phyloP scores from a whole-genome alignment of 2,797 vertebrate genomes.

The Sebastiscus albofasciatus region DNA sequence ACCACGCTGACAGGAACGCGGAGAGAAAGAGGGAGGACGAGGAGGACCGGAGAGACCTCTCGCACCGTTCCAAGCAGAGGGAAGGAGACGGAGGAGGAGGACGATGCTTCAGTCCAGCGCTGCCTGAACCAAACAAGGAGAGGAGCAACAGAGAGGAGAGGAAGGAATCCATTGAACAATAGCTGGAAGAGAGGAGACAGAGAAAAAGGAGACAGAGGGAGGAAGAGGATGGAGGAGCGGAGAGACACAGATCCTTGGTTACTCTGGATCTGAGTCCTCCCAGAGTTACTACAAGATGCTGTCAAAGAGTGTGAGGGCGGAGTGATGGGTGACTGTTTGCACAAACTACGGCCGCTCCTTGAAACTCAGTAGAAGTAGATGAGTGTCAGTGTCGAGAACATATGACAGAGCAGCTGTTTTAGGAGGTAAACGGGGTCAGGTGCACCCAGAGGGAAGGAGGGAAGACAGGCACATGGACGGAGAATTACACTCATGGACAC shows the following conservation, averaged over 20 bases:
- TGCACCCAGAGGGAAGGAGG: slow-evolving; percentile 29
- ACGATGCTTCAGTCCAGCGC: slow-evolving; percentile 39
- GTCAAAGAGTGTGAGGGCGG: slow-evolving; percentile 50
- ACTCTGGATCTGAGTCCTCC: slow-evolving; percentile 56
- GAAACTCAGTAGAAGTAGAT: slow-evolving; percentile 49
- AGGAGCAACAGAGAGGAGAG: slow-evolving; percentile 50
- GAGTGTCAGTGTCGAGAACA: slow-evolving; percentile 26
- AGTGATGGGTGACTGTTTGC: slow-evolving; percentile 53
- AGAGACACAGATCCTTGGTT: slow-evolving; percentile 41
- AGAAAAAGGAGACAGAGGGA: slow-evolving; percentile 1
- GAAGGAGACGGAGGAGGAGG: slow-evolving; percentile 49
- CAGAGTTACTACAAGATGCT: slow-evolving; percentile 54
- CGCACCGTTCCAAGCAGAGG: slow-evolving; percentile 28
- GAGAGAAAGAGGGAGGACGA: slow-evolving; percentile 20
- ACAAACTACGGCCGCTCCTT: slow-evolving; percentile 40
- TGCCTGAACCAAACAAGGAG: slow-evolving; percentile 65
- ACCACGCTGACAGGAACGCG: slow-evolving; percentile 48
- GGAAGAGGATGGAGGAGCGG: slow-evolving; percentile 55
- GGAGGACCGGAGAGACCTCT: slow-evolving; percentile 49
- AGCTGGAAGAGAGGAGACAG: slow-evolving; percentile 1
- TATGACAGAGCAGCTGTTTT: slow-evolving; percentile 57
- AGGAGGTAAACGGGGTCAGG: slow-evolving; percentile 64
- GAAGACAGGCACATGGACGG: slow-evolving; percentile 20
- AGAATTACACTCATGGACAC: background rate
- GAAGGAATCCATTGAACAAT: background rate